Evolutionary conservation across 2,888 invertebrate genomes (phyloP), one percentile per base, ranked within the genome.

Genomic region (Apotomis capreana): DNA sequence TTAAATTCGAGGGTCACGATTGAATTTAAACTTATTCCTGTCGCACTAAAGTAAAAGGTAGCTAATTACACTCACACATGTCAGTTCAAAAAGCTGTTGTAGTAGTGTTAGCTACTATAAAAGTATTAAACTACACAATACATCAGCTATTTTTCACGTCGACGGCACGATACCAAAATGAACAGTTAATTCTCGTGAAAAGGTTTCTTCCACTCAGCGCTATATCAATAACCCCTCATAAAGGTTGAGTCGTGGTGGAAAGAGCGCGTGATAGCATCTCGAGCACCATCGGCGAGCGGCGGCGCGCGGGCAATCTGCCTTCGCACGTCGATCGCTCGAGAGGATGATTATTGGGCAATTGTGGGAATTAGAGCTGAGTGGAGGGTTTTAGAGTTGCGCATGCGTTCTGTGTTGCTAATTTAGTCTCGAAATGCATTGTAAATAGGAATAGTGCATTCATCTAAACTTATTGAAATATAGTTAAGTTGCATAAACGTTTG

Each of bases 281-380:
- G 76, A 88, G 88, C 74, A 80, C 74, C 86, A 84, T 86, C 84
- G 77, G 78, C 67, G 80, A 88, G 88, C 62, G 86, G 71, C 75
- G 75, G 86, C 79, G 88, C 91, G 91, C 90, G 91, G 87, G 82
- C 87, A 91, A 91, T 90, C 91, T 89, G 85, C 80, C 79, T 91
- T 83, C 79, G 78, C 80, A 78, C 76, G 76, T 74, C 86, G 87
- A 91, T 90, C 91, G 81, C 73, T 69, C 74, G 62, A 76, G 71
- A 76, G 59, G 61, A 69, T 68, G 70, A 57, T 71, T 71, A 61
- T 72, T 72, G 58, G 77, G 79, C 83, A 84, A 83, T 85, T 84
- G 80, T 79, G 65, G 61, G 67, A 70, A 69, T 65, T 79, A 80
- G 82, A 78, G 76, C 49, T 49, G 49, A 55, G 44, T 12, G 61